These are phyloP conservation scores for Drosophila stalkeri DNA, from an alignment of 2,888 invertebrate genomes.

Conservation along the genomic window DNA sequence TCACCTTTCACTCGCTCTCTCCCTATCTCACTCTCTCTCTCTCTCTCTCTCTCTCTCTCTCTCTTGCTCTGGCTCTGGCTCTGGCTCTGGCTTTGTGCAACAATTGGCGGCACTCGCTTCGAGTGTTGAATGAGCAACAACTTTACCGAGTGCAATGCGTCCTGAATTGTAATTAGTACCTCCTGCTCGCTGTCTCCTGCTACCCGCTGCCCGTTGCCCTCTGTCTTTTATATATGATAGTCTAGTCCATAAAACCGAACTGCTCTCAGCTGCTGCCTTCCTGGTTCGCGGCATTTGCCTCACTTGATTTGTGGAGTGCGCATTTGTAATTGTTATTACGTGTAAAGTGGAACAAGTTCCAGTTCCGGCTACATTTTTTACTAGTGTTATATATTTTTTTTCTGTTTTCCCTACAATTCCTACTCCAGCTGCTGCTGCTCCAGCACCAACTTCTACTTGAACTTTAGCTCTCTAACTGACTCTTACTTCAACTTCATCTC, in stretches of 20 bases:
- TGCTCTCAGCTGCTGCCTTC: slow-evolving; percentile 7
- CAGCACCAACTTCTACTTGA: slow-evolving; percentile 1
- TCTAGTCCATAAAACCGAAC: slow-evolving; percentile 8
- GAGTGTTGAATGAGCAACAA: slow-evolving; percentile 79
- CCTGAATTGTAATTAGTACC: slow-evolving; percentile 81
- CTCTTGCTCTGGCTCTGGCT: not conserved
- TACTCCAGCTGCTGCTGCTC: not conserved
- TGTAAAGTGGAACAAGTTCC: slow-evolving; percentile 55
- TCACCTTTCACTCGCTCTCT: not conserved
- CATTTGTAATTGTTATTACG: slow-evolving; percentile 79
- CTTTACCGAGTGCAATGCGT: slow-evolving; percentile 77
- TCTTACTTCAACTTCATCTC: not conserved
- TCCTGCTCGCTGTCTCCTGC: slow-evolving; percentile 8
- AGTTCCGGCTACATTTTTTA: not conserved
- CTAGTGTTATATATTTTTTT: not conserved
- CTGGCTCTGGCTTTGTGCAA: slow-evolving; percentile 1
- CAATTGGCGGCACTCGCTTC: slow-evolving; percentile 52
- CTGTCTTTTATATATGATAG: slow-evolving; percentile 30
- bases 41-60: not conserved
- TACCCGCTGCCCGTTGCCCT: not conserved
- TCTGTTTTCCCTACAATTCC: not conserved
- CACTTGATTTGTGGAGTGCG: slow-evolving; percentile 75
- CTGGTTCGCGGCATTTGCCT: slow-evolving; percentile 36
- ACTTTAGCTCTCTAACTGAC: not conserved
- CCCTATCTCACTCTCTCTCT: not conserved